Evolutionary conservation across 2,113 vertebrate genomes (phyloP).

Genomic region (Eurypyga helias): DNA sequence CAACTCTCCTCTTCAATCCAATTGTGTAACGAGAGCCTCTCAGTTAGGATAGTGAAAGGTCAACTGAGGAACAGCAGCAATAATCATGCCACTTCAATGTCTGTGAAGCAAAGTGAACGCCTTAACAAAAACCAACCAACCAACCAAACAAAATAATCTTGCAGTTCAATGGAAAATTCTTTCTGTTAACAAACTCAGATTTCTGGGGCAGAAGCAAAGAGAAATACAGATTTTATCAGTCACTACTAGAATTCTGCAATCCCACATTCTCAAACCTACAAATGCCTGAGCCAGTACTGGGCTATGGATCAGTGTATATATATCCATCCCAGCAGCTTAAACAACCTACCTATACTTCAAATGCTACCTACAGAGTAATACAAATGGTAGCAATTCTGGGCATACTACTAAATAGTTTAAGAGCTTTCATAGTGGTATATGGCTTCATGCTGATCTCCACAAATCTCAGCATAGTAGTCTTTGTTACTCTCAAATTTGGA

Average conservation of each 20-base stretch:
- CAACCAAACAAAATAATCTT: no score
- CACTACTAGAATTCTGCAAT: background rate
- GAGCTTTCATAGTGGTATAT: background rate
- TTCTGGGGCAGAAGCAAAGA: background rate
- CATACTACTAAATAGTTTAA: background rate
- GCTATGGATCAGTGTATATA: background rate
- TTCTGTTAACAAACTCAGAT: background rate
- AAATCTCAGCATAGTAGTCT: background rate
- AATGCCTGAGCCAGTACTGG: background rate
- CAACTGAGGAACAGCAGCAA: background rate
- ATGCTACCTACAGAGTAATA: background rate
- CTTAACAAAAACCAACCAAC: background rate
- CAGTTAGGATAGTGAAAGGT: background rate
- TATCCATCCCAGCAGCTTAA: background rate
- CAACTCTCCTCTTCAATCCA: background rate
- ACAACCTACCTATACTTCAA: background rate
- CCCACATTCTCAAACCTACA: background rate
- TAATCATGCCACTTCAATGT: background rate
- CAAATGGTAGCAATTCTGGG: background rate
- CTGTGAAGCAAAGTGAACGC: background rate
- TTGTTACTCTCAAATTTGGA: background rate
- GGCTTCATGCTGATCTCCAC: background rate
- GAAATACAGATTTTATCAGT: background rate
- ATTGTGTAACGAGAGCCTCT: background rate
- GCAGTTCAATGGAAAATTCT: background rate